Evolutionary conservation across 2,888 invertebrate species (phyloP).

Genomic region (Eupsilia transversa): DNA sequence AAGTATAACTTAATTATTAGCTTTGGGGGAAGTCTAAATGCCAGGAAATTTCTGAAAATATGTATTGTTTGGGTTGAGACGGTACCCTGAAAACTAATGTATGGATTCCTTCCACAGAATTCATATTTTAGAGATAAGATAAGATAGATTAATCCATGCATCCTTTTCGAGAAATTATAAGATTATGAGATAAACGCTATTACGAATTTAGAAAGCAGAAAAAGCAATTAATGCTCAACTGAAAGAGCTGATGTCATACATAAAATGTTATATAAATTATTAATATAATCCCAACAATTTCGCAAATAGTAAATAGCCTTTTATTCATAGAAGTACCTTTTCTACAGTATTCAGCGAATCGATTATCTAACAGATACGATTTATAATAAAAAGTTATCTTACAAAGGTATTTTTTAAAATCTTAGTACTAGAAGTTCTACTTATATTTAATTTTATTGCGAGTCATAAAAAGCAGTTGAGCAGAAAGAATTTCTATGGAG

Average conservation of each 20-base stretch:
- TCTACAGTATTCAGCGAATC: background rate
- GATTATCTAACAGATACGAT: background rate
- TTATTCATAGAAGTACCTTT: too few species aligned
- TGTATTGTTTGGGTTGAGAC: background rate
- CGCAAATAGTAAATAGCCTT: too few species aligned
- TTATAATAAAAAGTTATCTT: background rate
- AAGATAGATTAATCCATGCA: too few species aligned
- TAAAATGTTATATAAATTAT: too few species aligned
- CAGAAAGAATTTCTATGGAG: conserved; percentile 48
- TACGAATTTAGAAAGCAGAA: too few species aligned
- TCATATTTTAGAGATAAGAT: too few species aligned
- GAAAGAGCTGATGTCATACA: too few species aligned
- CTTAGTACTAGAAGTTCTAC: conserved; percentile 24
- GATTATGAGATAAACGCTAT: too few species aligned
- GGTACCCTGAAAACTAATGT: background rate
- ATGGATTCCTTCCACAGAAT: background rate
- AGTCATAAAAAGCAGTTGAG: conserved; percentile 35
- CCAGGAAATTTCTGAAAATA: conserved; percentile 51
- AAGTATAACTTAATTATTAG: conserved; percentile 79
- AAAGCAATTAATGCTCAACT: too few species aligned
- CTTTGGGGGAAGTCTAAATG: conserved; percentile 65
- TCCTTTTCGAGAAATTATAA: too few species aligned
- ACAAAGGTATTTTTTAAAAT: background rate
- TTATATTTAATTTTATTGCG: conserved; percentile 40
- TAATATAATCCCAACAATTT: too few species aligned